Base-by-base conservation (phyloP, 2,113 vertebrate genomes). In the Malurus alboscapulatus region DNA sequence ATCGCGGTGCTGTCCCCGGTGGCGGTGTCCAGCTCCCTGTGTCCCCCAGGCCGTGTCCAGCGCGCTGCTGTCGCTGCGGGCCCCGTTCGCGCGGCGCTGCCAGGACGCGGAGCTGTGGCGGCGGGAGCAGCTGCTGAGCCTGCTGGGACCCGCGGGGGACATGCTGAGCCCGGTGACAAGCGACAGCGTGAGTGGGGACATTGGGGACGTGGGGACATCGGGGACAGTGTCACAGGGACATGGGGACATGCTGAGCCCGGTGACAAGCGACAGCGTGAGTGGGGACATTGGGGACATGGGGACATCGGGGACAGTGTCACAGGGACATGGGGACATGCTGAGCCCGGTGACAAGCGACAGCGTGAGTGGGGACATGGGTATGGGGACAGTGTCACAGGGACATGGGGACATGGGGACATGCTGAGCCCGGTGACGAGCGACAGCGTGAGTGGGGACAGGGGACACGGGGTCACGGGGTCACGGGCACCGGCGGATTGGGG, bases 91-190 rank as follows among this genome's bases (percentile, higher is more conserved):
- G n/a, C 98, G 99, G 86, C 98, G 99, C 93, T 99, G 98, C 94
- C 98, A 98, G 34, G 97, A 98, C 3, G 98, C 98, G 3, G 99
- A 99, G 57, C 98, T 98, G 73, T 99, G 99, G 98, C 98, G 98
- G 17, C 97, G 92, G 4, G 98, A 98, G 91, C 99, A 99, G 92
- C 98, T 99, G 48, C 98, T 99, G 73, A 99, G 98, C 89, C 96
- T 99, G 85, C 98, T 99, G 45, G 97, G 98, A 30, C 92, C 94
- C 3, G 94, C 98, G 0, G 97, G 98, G 9, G 21, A 95, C 97
- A 98, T 99, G 99, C 96, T 99, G 86, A 97, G 97, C 38, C 98
- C 99, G 0, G 97, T 97, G 47, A 97, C 69, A 93, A 98, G 98
- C 6, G 98, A 99, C 75, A 99, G 98, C 0, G 99, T 99, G 96